phyloP scores from a whole-genome alignment of 1,140 invertebrate genomes.

The Drosophila murphyi region DNA sequence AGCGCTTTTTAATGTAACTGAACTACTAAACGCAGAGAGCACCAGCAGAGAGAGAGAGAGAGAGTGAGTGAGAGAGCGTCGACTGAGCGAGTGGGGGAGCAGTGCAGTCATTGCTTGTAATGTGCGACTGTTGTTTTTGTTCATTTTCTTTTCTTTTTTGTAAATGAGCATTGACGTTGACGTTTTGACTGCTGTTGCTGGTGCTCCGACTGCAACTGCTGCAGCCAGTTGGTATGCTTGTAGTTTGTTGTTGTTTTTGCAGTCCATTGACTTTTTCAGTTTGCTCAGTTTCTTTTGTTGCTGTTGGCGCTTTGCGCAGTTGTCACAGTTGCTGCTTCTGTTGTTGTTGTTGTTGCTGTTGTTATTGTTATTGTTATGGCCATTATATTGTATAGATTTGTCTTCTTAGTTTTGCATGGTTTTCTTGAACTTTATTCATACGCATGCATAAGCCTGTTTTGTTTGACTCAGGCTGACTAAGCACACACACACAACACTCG shows the following conservation, averaged over 20 bases:
- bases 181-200: slow-evolving; percentile 46
- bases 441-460: slow-evolving; percentile 52
- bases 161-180: slow-evolving; percentile 53
- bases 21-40: slow-evolving; percentile 21
- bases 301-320: slow-evolving; percentile 48
- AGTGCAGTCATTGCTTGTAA: slow-evolving; percentile 40
- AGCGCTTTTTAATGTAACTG: slow-evolving; percentile 27
- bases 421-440: slow-evolving; percentile 41
- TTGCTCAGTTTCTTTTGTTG: slow-evolving; percentile 53
- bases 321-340: slow-evolving; percentile 48
- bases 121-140: slow-evolving; percentile 42
- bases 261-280: slow-evolving; percentile 77
- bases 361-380: slow-evolving; percentile 45
- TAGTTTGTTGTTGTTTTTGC: slow-evolving; percentile 60
- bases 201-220: slow-evolving; percentile 25
- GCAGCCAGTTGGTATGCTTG: slow-evolving; percentile 35
- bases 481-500: slow-evolving; percentile 1
- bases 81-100: slow-evolving; percentile 36
- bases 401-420: slow-evolving; percentile 50
- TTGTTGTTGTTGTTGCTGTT: slow-evolving; percentile 16
- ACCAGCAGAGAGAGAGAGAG: slow-evolving; percentile 3
- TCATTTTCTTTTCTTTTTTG: slow-evolving; percentile 30
- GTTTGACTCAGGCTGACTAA: slow-evolving; percentile 44
- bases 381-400: slow-evolving; percentile 66
- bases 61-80: slow-evolving; percentile 22